Base-by-base conservation (phyloP, 2,797 vertebrate genomes). In the Spinibarbus caldwelli region DNA sequence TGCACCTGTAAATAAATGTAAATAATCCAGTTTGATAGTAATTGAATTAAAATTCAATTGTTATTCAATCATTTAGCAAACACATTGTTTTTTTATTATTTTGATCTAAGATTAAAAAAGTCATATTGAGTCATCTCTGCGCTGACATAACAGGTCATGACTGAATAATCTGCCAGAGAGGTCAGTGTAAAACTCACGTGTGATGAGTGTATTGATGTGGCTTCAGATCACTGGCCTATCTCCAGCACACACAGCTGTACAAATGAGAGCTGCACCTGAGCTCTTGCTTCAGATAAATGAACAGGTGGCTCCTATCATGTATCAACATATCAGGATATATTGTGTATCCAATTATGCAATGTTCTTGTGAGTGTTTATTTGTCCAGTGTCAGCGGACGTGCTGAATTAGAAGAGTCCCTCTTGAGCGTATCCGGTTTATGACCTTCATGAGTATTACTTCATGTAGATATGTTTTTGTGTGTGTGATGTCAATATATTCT, bases 181-280 rank as follows among this genome's bases (percentile, higher is more conserved):
- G 68, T 83, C 70, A n/a, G 36, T 31, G 26, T 54, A 59, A 76
- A 38, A 78, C 80, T 80, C 67, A 45, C 67, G 86, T 83, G 86
- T 80, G 64, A 14, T 52, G 38, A 34, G 26, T 49, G 59, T 31
- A 66, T 79, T 80, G 83, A 83, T 64, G 75, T 84, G 78, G 49
- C 62, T 52, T 80, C 79, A 67, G 80, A 90, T 41, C 79, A 76
- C 86, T 87, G 87, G 93, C 89, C 87, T 71, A 21, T 29, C 81
- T 86, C 89, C 91, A 90, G 90, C 83, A 86, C 80, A 82, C 91
- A 91, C 92, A 94, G 93, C 93, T 94, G 93, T 93, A 88, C 84
- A 93, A 93, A 93, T 92, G 85, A 67, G 84, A 88, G 83, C 86
- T 90, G 92, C 89, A 88, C 85, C 89, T 89, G 87, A 72, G 67